These are phyloP conservation scores for Pseudomugil tenellus DNA, from an alignment of 2,797 vertebrate species.

Conservation along the genomic window DNA sequence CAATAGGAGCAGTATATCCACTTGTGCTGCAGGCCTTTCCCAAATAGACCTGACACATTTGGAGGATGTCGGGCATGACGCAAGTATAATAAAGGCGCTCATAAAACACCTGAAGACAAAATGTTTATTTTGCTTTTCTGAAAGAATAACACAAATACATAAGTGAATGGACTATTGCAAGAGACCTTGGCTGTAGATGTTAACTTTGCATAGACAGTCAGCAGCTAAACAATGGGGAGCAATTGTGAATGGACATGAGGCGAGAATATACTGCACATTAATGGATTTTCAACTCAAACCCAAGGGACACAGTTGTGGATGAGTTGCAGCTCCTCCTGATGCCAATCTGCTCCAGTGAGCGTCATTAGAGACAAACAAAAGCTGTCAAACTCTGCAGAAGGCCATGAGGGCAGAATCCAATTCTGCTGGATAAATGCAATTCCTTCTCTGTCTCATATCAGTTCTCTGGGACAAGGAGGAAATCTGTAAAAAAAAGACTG, in stretches of 20 bases:
- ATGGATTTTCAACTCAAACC: conserved; percentile 56
- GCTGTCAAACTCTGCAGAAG: conserved; percentile 67
- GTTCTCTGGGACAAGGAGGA: conserved; percentile 61
- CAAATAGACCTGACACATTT: conserved; percentile 43
- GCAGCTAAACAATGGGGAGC: conserved; percentile 9
- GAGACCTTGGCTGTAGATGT: background rate
- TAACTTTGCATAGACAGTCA: conserved; percentile 9
- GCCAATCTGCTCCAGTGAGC: conserved; percentile 58
- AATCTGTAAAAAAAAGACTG: conserved; percentile 53
- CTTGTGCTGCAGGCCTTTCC: conserved; percentile 54
- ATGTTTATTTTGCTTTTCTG: conserved; percentile 21
- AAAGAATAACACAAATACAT: background rate
- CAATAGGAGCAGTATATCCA: conserved; percentile 72
- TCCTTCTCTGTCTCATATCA: conserved; percentile 60
- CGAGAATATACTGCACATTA: conserved; percentile 41
- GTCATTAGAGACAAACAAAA: conserved; percentile 74
- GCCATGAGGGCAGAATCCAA: conserved; percentile 59
- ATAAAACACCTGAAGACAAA: conserved; percentile 40
- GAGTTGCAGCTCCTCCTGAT: conserved; percentile 52
- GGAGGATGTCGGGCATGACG: conserved; percentile 45
- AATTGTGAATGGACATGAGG: conserved; percentile 27
- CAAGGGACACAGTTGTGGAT: conserved; percentile 60
- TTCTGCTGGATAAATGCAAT: conserved; percentile 59
- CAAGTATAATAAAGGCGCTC: conserved; percentile 39
- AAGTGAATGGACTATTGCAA: background rate